Base-by-base conservation (phyloP, 1,140 invertebrate genomes). In the Leptonema lineaticorne region DNA sequence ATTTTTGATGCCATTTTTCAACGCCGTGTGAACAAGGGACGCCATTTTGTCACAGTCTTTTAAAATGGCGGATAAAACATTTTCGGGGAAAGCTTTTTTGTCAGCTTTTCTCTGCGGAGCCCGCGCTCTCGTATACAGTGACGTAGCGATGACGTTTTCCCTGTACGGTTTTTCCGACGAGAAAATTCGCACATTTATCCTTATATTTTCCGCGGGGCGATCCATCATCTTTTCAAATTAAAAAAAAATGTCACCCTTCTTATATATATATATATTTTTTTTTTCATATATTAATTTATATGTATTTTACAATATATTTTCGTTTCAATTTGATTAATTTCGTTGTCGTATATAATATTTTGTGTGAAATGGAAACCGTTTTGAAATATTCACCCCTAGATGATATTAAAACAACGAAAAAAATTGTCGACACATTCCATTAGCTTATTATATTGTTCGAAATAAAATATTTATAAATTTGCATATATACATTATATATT, bases 381-480 rank as follows among this genome's bases (percentile, higher is more conserved):
- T 53, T 53, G 18, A 53, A 53, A 26, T 53, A 26, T 53, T 53
- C 50, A 53, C 50, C 50, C 50, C 4, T 9, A 18, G 8, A 26
- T 53, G 24, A 20, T 24, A 53, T 53, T 59, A 59, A 53, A 53
- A 53, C 50, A 24, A 53, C 50, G 5, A 53, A 53, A 53, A 48
- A 48, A 53, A 5, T 2, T 24, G 50, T 26, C 50, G 27, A 50
- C 18, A 24, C 27, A 22, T 24, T 69, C 67, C 67, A 69, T 69
- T 69, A 69, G 62, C 60, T 69, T 69, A 69, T 69, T 69, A 60
- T 64, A 26, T 60, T 26, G 67, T 28, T 53, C 28, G 46, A 30
- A 48, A 28, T 69, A 69, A 69, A 69, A 69, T 69, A 69, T 64
- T 69, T 69, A 69, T 69, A 60, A 69, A 69, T 69, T 69, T 69